These are phyloP conservation scores for Cerceris ruficornis DNA, from an alignment of 2,888 invertebrate genomes.

Conservation along the genomic window DNA sequence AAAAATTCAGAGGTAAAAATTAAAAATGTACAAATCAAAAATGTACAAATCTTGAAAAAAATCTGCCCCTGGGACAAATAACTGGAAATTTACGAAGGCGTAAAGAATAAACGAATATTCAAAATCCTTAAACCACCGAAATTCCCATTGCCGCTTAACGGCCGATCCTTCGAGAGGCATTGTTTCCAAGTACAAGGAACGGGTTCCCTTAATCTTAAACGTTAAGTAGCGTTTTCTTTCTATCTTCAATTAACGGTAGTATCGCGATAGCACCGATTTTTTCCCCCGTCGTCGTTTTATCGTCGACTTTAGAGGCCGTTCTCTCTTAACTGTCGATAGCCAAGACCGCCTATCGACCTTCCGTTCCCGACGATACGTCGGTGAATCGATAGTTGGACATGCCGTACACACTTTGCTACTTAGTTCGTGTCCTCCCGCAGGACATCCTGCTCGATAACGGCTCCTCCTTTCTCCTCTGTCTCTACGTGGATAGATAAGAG, in stretches of 20 bases:
- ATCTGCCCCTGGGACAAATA: too few relatives aligned
- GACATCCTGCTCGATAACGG: conserved; percentile 71
- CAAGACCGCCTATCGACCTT: conserved; percentile 49
- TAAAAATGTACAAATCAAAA: too few relatives aligned
- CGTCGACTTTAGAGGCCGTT: conserved; percentile 28
- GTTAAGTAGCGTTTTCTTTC: conserved; percentile 40
- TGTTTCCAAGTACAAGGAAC: conserved; percentile 24
- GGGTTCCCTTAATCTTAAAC: conserved; percentile 33
- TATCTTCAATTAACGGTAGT: conserved; percentile 50
- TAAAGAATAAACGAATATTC: too few relatives aligned
- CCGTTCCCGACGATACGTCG: conserved; percentile 65
- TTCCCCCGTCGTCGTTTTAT: conserved; percentile 41
- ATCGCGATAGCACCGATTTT: conserved; percentile 18
- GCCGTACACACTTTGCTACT: conserved; percentile 75
- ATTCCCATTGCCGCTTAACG: too few relatives aligned
- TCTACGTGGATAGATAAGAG: conserved; percentile 62
- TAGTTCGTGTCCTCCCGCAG: conserved; percentile 65
- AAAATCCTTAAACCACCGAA: too few relatives aligned
- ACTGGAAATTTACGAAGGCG: too few relatives aligned
- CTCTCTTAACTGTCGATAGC: conserved; percentile 42
- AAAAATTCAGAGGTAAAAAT: too few relatives aligned
- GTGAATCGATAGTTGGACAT: conserved; percentile 67
- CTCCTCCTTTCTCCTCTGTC: conserved; percentile 45
- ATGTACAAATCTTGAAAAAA: too few relatives aligned
- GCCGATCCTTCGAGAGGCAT: too few relatives aligned